A percentile compares a stretch with the other conserved stretches of the same genome.
Evolutionary conservation across 2,888 invertebrate species (phyloP).

Genomic region (Cybosia mesomella): DNA sequence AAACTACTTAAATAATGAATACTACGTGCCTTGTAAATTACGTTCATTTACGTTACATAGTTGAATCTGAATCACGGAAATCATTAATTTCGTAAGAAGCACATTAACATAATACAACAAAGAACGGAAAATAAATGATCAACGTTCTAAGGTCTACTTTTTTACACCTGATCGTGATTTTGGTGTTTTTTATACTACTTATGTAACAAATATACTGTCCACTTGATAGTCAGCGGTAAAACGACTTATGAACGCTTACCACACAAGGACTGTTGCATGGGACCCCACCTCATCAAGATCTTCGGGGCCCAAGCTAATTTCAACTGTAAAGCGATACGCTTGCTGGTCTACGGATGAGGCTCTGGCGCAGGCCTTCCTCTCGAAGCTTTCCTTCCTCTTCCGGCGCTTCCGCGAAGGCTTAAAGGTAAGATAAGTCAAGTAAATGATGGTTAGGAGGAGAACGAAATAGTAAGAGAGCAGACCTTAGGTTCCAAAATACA

Average conservation of each 20-base stretch:
- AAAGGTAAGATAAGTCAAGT: too few relatives aligned
- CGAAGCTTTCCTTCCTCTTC: too few relatives aligned
- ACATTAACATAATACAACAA: slow-evolving; percentile 39
- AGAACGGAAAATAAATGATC: slow-evolving; percentile 16
- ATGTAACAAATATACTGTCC: neutral
- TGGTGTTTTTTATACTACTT: neutral
- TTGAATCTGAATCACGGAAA: slow-evolving; percentile 31
- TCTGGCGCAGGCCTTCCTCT: too few relatives aligned
- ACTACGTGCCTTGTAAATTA: slow-evolving; percentile 5
- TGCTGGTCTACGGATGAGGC: too few relatives aligned
- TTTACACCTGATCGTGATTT: slow-evolving; percentile 8
- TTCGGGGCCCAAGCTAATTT: too few relatives aligned
- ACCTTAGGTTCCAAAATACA: too few relatives aligned
- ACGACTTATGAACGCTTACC: neutral
- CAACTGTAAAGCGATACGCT: too few relatives aligned
- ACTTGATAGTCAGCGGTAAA: neutral
- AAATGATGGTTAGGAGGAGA: too few relatives aligned
- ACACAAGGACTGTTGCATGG: too few relatives aligned
- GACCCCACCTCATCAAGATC: too few relatives aligned
- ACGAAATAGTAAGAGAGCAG: too few relatives aligned
- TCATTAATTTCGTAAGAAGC: slow-evolving; percentile 33
- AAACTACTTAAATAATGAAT: slow-evolving; percentile 3
- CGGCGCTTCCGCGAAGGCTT: too few relatives aligned
- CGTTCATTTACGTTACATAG: slow-evolving; percentile 20
- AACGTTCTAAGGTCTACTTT: slow-evolving; percentile 16